Base-by-base conservation (phyloP, 2,113 vertebrate species). In the Mesitornis unicolor region DNA sequence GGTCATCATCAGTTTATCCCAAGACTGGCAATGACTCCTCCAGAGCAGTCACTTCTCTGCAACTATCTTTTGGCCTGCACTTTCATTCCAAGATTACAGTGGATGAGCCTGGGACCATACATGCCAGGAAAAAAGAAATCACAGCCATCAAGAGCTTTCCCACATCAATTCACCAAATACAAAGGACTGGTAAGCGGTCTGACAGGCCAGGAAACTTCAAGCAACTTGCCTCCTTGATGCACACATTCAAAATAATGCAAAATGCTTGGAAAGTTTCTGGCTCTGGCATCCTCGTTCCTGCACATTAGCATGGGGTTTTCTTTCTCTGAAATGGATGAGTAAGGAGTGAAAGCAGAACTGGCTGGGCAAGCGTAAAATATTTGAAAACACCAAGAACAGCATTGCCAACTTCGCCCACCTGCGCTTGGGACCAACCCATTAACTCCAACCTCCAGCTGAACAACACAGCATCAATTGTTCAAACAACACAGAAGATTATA, bases 261-360 rank as follows among this genome's bases (percentile, higher is more conserved):
- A 93, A 95, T 60, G 48, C 40, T 79, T 77, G 64, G 35, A 64
- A 93, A 86, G 75, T 71, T 93, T 64, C 83, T 84, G 67, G 38
- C 68, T 85, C 80, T 84, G 84, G 59, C 56, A 84, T 56, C 69
- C 87, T 91, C 42, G 47, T 77, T 88, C 65, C 76, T 94, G 76
- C 56, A 90, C 56, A 64, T 91, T 76, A 93, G 64, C 59, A 74
- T 74, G 47, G 76, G 64, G 71, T 78, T 96, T n/a, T 93, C 74
- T 95, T 59, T 79, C 70, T 90, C 81, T 77, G 70, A 91, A 93
- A 78, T 78, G 38, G 53, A 81, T 80, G 82, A 94, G 71, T 88
- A 90, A 92, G 83, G 85, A 96, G 48, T 48, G 88, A 96, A 95
- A 90, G 63, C 40, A 93, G 87, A 95, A 95, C 73, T 69, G 92